phyloP scores from a whole-genome alignment of 2,113 vertebrate species.

The Zeus faber region DNA sequence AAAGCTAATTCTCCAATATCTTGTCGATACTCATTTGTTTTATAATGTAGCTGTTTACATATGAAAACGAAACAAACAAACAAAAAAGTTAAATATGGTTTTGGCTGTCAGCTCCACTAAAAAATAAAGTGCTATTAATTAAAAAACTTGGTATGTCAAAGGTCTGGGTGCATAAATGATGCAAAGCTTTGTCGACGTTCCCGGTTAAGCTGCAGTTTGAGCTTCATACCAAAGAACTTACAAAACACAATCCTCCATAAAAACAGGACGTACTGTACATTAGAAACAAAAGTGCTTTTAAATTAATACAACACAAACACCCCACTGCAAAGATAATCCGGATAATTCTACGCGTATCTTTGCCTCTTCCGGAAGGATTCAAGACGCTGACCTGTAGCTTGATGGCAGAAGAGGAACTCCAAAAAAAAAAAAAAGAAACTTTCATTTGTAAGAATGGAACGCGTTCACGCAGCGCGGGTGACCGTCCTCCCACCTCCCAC shows the following conservation, averaged over 20 bases:
- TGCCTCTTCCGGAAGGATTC: constrained; percentile 10
- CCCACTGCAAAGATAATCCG: not conserved
- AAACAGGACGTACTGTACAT: constrained; percentile 31
- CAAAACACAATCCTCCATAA: constrained; percentile 30
- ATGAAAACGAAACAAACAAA: constrained; percentile 33
- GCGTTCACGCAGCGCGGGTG: no score
- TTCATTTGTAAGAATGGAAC: not conserved
- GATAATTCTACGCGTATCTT: constrained; percentile 1
- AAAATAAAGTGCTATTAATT: constrained; percentile 79
- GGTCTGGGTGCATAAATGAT: constrained; percentile 58
- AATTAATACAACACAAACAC: constrained; percentile 42
- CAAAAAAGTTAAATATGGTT: constrained; percentile 59
- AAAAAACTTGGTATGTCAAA: constrained; percentile 54
- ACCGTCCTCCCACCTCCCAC: not conserved
- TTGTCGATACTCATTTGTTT: constrained; percentile 49
- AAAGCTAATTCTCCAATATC: constrained; percentile 42
- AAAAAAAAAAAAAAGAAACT: no score
- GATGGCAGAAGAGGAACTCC: constrained; percentile 21
- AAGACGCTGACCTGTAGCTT: constrained; percentile 47
- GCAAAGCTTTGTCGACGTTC: constrained; percentile 60
- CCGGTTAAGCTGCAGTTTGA: constrained; percentile 50
- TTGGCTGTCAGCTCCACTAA: constrained; percentile 58
- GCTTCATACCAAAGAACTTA: constrained; percentile 69
- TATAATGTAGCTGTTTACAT: constrained; percentile 43
- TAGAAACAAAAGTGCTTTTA: constrained; percentile 75